phyloP scores from a whole-genome alignment of 2,113 vertebrate genomes.

The Marmota flaviventris region DNA sequence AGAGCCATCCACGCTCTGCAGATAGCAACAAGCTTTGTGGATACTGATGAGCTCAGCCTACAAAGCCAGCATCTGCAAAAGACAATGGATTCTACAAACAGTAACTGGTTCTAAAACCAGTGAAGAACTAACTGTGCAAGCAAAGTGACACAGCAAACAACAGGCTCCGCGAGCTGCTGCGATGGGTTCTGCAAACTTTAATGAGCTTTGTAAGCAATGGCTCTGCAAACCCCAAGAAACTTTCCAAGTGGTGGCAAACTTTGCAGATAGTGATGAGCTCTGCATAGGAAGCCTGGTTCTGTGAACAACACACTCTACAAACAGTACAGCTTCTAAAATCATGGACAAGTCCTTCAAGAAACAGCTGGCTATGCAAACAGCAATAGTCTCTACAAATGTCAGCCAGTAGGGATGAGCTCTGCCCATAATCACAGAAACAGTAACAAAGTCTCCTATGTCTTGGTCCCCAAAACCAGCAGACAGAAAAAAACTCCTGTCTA shows the following conservation, averaged over 20 bases:
- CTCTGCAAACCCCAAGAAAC: constrained; percentile 49
- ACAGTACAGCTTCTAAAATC: constrained; percentile 62
- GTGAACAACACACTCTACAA: constrained; percentile 27
- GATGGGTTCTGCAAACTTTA: constrained; percentile 38
- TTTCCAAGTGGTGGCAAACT: constrained; percentile 24
- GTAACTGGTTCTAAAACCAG: constrained; percentile 21
- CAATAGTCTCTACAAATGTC: constrained; percentile 59
- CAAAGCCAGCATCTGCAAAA: constrained; percentile 55
- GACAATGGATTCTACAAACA: constrained; percentile 27
- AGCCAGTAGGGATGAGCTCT: background rate
- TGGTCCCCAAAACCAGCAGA: background rate
- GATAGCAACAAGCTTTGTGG: constrained; percentile 47
- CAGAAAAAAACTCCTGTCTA: background rate
- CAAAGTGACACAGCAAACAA: constrained; percentile 38
- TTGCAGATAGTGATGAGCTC: constrained; percentile 44
- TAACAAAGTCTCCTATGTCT: background rate
- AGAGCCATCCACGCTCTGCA: background rate
- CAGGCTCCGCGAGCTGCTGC: background rate
- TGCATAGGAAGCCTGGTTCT: background rate
- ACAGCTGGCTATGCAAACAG: constrained; percentile 59
- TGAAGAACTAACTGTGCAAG: constrained; percentile 24
- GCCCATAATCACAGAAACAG: constrained; percentile 13
- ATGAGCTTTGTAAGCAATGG: constrained; percentile 42
- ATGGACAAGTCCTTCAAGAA: constrained; percentile 47
- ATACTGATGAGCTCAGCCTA: constrained; percentile 52